phyloP scores from a whole-genome alignment of 1,140 invertebrate genomes.

The Drosophila virilis region DNA sequence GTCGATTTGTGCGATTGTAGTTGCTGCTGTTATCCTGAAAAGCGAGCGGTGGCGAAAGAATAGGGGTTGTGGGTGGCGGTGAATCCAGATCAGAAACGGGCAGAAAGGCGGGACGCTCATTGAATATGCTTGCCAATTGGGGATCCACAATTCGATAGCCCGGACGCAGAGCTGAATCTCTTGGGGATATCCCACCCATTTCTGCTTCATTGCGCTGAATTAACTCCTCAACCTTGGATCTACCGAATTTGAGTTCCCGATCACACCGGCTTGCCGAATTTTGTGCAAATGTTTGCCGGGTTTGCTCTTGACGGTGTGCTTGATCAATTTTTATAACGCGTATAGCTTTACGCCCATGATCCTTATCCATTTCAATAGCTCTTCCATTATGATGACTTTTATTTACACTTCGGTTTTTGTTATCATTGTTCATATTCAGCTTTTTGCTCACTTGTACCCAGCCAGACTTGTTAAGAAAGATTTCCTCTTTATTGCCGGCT shows the following conservation, averaged over 20 bases:
- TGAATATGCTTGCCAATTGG: constrained; percentile 75
- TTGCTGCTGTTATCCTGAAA: constrained; percentile 84
- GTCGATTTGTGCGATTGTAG: constrained; percentile 48
- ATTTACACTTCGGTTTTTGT: constrained; percentile 55
- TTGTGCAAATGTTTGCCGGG: constrained; percentile 53
- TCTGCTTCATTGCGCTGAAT: constrained; percentile 78
- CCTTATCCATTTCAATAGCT: constrained; percentile 3
- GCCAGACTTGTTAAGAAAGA: constrained; percentile 83
- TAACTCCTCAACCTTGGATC: constrained; percentile 80
- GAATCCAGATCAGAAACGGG: constrained; percentile 78
- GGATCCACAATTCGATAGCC: constrained; percentile 80
- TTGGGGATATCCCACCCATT: constrained; percentile 34
- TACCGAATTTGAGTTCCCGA: constrained; percentile 58
- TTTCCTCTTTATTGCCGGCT: constrained; percentile 71
- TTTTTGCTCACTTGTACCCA: constrained; percentile 83
- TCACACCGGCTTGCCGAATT: constrained; percentile 52
- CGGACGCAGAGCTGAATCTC: constrained; percentile 59
- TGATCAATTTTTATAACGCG: constrained; percentile 55
- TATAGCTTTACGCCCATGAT: constrained; percentile 28
- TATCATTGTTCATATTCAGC: constrained; percentile 26
- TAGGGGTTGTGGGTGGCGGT: constrained; percentile 84
- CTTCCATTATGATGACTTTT: constrained; percentile 57
- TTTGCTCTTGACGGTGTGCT: constrained; percentile 49
- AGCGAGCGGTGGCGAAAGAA: constrained; percentile 85
- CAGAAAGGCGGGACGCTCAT: constrained; percentile 80